phyloP scores from a whole-genome alignment of 2,797 vertebrate species.

The Acomys russatus region DNA sequence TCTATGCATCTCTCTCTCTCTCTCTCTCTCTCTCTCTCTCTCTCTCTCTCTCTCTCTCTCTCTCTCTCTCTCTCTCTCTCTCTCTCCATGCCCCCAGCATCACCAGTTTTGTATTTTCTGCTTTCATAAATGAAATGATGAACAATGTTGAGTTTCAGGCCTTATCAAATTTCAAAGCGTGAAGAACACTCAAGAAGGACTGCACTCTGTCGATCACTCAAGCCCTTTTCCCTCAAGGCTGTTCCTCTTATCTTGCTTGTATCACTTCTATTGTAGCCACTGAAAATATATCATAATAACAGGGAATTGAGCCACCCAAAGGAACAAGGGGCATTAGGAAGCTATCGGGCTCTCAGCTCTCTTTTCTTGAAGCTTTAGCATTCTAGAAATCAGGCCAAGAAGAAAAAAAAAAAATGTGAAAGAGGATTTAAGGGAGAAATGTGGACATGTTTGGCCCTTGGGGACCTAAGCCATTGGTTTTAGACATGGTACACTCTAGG shows the following conservation, averaged over 20 bases:
- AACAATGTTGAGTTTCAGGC: not conserved
- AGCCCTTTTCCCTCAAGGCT: not conserved
- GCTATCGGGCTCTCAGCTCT: not conserved
- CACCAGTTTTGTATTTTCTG: not conserved
- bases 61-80: no score
- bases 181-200: not conserved
- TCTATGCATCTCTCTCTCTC: no score
- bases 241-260: not conserved
- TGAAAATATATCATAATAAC: conserved; percentile 9
- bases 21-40: no score
- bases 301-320: not conserved
- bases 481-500: not conserved
- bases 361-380: conserved; percentile 8
- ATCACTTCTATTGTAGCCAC: conserved; percentile 40
- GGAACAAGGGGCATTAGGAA: not conserved
- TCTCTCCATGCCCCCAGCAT: no score
- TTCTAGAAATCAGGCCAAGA: conserved; percentile 22
- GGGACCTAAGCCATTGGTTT: not conserved
- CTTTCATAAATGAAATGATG: conserved; percentile 36
- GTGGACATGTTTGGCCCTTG: not conserved
- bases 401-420: conserved; percentile 33
- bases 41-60: no score
- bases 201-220: not conserved
- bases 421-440: not conserved
- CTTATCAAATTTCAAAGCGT: conserved; percentile 63